Conservation (phyloP, 2,888 invertebrate species). For the Harpagoxenus sublaevis region DNA sequence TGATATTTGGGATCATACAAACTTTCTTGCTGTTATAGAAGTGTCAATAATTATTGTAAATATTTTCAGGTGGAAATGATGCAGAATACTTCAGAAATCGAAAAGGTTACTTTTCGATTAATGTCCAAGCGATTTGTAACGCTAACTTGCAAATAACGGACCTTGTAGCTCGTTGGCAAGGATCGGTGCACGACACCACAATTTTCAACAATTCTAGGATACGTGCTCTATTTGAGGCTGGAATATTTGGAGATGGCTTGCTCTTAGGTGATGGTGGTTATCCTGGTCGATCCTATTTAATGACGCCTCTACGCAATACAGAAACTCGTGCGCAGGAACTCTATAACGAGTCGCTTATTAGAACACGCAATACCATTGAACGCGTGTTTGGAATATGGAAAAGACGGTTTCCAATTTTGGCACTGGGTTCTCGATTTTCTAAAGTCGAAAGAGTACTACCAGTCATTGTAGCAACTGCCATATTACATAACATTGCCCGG, state of each 20-base stretch:
- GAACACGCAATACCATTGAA: conserved; percentile 60
- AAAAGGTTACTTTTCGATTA: conserved; percentile 71
- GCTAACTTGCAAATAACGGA: conserved; percentile 63
- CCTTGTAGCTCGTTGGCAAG: conserved; percentile 75
- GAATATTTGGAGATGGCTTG: conserved; percentile 68
- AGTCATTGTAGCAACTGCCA: conserved; percentile 75
- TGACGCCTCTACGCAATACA: conserved; percentile 73
- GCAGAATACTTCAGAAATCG: conserved; percentile 71
- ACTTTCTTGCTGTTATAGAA: no score
- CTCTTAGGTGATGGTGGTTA: conserved; percentile 81
- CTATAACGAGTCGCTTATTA: conserved; percentile 4
- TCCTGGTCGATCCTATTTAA: conserved; percentile 68
- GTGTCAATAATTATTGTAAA: no score
- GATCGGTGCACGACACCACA: conserved; percentile 77
- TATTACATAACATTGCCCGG: conserved; percentile 75
- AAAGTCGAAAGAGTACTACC: conserved; percentile 48
- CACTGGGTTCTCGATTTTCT: not conserved
- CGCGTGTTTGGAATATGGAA: conserved; percentile 78
- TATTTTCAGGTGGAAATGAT: conserved; percentile 47
- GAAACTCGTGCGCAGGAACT: not conserved
- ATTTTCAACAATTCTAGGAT: conserved; percentile 77
- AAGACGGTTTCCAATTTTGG: conserved; percentile 67
- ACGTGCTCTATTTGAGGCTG: conserved; percentile 70
- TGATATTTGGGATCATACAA: no score
- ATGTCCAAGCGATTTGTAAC: conserved; percentile 69